phyloP scores from a whole-genome alignment of 2,888 invertebrate genomes.

The Archips crataeganus region DNA sequence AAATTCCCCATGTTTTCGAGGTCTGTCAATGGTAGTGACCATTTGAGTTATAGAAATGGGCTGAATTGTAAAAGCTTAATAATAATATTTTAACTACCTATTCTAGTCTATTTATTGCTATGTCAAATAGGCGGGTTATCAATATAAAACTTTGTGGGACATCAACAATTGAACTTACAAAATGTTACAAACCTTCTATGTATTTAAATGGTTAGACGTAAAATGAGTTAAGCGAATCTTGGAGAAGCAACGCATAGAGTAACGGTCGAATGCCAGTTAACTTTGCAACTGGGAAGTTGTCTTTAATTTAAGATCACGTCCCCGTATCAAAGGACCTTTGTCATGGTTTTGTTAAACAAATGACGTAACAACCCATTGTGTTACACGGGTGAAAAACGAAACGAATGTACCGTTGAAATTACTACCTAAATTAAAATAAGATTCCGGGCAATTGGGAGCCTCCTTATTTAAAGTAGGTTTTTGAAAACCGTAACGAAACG shows the following conservation, averaged over 20 bases:
- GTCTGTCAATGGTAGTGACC: slow-evolving; percentile 38
- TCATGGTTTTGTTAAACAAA: slow-evolving; percentile 14
- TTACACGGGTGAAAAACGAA: neutral
- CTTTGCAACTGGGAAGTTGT: neutral
- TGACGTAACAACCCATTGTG: neutral
- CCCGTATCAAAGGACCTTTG: slow-evolving; percentile 8
- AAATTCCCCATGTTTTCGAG: slow-evolving; percentile 21
- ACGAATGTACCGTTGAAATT: too few species aligned
- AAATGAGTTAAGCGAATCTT: slow-evolving; percentile 36
- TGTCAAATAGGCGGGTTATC: slow-evolving; percentile 84
- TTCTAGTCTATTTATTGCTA: slow-evolving; percentile 85
- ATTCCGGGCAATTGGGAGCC: too few species aligned
- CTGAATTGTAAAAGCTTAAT: slow-evolving; percentile 73
- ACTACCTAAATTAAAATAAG: too few species aligned
- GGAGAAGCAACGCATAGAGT: slow-evolving; percentile 27
- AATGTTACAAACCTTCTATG: slow-evolving; percentile 47
- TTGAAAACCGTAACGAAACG: too few species aligned
- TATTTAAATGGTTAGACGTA: slow-evolving; percentile 40
- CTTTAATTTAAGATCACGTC: slow-evolving; percentile 1
- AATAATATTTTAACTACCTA: slow-evolving; percentile 79
- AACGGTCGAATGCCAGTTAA: slow-evolving; percentile 1
- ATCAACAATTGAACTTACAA: slow-evolving; percentile 70
- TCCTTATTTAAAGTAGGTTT: too few species aligned
- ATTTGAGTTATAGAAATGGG: slow-evolving; percentile 63
- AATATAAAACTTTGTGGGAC: slow-evolving; percentile 72